Evolutionary conservation across 2,888 invertebrate species (phyloP).

Genomic region (Pyralis farinalis): DNA sequence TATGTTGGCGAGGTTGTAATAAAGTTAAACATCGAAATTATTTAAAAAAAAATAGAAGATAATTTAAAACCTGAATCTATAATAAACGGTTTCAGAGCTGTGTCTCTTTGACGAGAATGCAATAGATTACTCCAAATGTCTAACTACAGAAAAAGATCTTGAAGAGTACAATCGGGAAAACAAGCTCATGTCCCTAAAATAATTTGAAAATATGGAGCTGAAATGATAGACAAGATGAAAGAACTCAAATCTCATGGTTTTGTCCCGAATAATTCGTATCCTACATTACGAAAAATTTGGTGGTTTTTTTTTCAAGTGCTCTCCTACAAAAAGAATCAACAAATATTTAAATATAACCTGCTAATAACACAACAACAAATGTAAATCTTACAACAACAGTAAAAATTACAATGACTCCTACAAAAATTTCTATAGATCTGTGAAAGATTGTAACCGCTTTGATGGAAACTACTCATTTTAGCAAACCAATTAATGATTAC

Average conservation of each 20-base stretch:
- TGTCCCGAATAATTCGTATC: conserved; percentile 6
- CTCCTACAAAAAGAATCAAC: conserved; percentile 10
- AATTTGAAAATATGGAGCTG: conserved; percentile 13
- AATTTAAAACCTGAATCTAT: conserved; percentile 15
- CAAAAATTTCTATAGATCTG: no score
- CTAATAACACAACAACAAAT: conserved; percentile 12
- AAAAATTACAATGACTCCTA: no score
- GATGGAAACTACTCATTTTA: no score
- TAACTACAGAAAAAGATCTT: conserved; percentile 1
- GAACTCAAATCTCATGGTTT: conserved; percentile 10
- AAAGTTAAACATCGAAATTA: conserved; percentile 12
- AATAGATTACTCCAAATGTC: conserved; percentile 17
- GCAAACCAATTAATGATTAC: no score
- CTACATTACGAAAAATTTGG: conserved; percentile 13
- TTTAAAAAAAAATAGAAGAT: conserved; percentile 14
- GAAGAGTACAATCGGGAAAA: conserved; percentile 5
- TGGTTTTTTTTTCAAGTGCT: conserved; percentile 13
- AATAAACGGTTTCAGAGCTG: conserved; percentile 16
- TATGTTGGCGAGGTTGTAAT: conserved; percentile 13
- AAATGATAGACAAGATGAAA: conserved; percentile 14
- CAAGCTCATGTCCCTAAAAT: conserved; percentile 14
- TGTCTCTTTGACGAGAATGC: conserved; percentile 16
- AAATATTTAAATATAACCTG: neutral
- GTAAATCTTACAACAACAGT: conserved; percentile 12
- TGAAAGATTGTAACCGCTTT: no score